A percentile compares a stretch with the other conserved stretches of the same genome.
Evolutionary conservation across 2,888 invertebrate genomes (phyloP).

Genomic region (Gymnocheta viridis): DNA sequence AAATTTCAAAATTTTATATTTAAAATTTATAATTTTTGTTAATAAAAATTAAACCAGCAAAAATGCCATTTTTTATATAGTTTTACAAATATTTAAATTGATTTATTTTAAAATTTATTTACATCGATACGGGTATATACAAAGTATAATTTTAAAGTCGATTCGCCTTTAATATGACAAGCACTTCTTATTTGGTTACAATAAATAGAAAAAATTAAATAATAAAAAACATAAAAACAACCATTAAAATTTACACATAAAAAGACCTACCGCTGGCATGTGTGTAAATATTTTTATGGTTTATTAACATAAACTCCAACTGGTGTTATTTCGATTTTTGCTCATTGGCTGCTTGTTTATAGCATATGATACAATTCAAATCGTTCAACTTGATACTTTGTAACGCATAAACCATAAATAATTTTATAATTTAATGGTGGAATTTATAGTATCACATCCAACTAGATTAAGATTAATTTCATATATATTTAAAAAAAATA

Average conservation of each 20-base stretch:
- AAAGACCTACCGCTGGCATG: constrained; percentile 60
- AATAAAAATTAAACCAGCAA: background rate
- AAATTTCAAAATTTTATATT: too few species aligned
- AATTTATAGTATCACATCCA: background rate
- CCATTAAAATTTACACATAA: background rate
- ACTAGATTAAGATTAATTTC: background rate
- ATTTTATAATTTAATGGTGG: background rate
- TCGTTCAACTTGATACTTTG: background rate
- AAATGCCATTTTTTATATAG: background rate
- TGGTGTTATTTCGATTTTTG: constrained; percentile 39
- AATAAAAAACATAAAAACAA: constrained; percentile 1
- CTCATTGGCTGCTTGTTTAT: constrained; percentile 41
- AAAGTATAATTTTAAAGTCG: background rate
- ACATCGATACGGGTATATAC: background rate
- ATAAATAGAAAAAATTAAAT: background rate
- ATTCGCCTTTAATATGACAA: constrained; percentile 49
- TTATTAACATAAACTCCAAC: constrained; percentile 51
- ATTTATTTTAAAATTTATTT: background rate
- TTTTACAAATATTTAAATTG: too few species aligned
- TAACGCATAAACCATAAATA: background rate
- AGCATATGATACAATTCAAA: background rate
- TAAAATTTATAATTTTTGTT: background rate
- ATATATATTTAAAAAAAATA: too few species aligned
- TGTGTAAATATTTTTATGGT: constrained; percentile 51
- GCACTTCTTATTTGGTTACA: constrained; percentile 39